A percentile compares a stretch with the other conserved stretches of the same genome.
Evolutionary conservation across 2,113 vertebrate genomes (phyloP).

Genomic region (Heliornis fulica): DNA sequence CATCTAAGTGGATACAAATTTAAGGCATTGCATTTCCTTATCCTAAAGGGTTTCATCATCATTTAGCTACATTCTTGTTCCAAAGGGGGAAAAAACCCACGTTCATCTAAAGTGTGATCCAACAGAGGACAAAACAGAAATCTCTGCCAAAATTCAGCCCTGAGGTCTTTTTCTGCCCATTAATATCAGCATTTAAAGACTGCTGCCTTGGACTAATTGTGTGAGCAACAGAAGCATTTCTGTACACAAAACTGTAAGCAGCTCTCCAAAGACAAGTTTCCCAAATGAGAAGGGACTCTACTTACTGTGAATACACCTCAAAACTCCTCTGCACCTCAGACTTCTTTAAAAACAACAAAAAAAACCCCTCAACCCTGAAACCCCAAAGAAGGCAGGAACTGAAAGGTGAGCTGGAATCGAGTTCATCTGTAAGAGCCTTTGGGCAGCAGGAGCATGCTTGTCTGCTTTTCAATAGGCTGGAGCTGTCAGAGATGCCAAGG

Average conservation of each 20-base stretch:
- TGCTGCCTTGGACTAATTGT: neutral
- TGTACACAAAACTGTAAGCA: neutral
- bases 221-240: neutral
- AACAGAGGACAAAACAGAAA: neutral
- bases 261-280: neutral
- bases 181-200: neutral
- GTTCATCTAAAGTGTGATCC: neutral
- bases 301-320: neutral
- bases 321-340: neutral
- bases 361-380: neutral
- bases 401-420: neutral
- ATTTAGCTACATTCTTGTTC: neutral
- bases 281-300: neutral
- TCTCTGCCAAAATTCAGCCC: neutral
- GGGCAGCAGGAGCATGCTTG: neutral
- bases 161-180: neutral
- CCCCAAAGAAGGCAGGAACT: neutral
- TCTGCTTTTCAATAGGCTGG: neutral
- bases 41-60: neutral
- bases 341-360: neutral
- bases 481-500: conserved; percentile 10
- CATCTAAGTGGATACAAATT: neutral
- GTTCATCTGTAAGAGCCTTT: neutral
- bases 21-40: neutral
- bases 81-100: neutral